Conservation (phyloP, 2,113 vertebrate species). For the Lophotis ruficrista region DNA sequence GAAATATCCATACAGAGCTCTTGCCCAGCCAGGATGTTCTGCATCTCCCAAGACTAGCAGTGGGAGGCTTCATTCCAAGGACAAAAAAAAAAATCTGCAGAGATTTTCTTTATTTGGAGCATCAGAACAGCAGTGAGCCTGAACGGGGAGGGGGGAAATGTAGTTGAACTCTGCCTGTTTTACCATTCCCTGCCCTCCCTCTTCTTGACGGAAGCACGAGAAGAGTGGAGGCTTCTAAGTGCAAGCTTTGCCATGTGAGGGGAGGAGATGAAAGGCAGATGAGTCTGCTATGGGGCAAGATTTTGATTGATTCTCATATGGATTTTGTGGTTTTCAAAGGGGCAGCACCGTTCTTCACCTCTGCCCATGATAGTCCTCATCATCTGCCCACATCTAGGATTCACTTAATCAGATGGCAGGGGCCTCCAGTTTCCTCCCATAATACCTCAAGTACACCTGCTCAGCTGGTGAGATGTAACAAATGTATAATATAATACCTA, state of each 20-base stretch:
- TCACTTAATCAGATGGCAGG: not conserved
- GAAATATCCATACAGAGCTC: slow-evolving; percentile 64
- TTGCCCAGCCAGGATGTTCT: slow-evolving; percentile 47
- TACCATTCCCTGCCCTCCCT: not conserved
- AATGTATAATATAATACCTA: not conserved
- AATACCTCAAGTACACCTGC: not conserved
- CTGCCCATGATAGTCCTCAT: not conserved
- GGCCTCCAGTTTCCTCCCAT: not conserved
- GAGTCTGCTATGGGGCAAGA: not conserved
- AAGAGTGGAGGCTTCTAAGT: not conserved
- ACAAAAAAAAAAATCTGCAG: not conserved
- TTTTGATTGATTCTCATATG: not conserved
- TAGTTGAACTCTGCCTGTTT: not conserved
- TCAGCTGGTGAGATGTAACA: not conserved
- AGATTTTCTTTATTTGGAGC: slow-evolving; percentile 35
- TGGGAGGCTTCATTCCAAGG: slow-evolving; percentile 26
- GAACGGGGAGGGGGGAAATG: not conserved
- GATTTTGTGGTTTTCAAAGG: not conserved
- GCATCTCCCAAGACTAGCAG: slow-evolving; percentile 36
- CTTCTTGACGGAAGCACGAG: not conserved
- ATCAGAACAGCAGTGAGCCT: not conserved
- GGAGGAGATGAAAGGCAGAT: not conserved
- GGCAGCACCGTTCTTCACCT: not conserved
- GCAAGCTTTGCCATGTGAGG: not conserved
- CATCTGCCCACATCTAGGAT: not conserved